Evolutionary conservation across 2,113 vertebrate genomes (phyloP), one percentile per base, ranked within the genome.

Genomic region (Notiomystis cincta): DNA sequence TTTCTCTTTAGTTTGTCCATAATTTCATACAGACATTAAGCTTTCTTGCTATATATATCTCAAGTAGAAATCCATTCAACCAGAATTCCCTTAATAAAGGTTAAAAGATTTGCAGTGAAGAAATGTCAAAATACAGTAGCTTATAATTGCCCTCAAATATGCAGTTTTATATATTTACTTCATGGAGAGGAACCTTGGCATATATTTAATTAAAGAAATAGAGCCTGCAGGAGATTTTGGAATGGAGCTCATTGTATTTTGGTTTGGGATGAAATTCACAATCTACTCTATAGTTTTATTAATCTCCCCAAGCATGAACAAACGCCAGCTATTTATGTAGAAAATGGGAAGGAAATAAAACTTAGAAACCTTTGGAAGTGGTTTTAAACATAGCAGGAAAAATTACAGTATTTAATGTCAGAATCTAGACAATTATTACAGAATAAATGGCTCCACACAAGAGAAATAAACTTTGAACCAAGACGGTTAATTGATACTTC

Each of bases 401-500:
- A 96, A 97, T 95, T 94, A 84, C 53, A 89, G 86, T 94, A 91
- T 96, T 96, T 96, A 79, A 92, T 94, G 88, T 90, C 86, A 94
- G 61, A 96, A 89, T 81, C 61, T 38, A 93, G 95, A 89, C 67
- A 96, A 93, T 93, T 95, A 94, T 67, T 94, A 95, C 65, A 67
- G 90, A 95, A 96, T 82, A 94, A 95, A 96, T 87, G 82, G 60
- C 72, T 84, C 40, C 56, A 57, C 24, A 13, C 38, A 78, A 93
- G 80, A 90, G 90, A 89, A 94, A 94, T 92, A 94, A 95, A 97
- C 80, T 96, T 93, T 90, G 95, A 96, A 95, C 86, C 61, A 92
- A 82, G 88, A 71, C 4, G 1, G 48, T 53, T 94, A 96, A 96
- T 96, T 96, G 85, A 97, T 93, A 91, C 69, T 95, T 95, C 96